Evolutionary conservation across 2,113 vertebrate genomes (phyloP), one percentile per base, ranked within the genome.

Genomic region (Melanocharis versteri): DNA sequence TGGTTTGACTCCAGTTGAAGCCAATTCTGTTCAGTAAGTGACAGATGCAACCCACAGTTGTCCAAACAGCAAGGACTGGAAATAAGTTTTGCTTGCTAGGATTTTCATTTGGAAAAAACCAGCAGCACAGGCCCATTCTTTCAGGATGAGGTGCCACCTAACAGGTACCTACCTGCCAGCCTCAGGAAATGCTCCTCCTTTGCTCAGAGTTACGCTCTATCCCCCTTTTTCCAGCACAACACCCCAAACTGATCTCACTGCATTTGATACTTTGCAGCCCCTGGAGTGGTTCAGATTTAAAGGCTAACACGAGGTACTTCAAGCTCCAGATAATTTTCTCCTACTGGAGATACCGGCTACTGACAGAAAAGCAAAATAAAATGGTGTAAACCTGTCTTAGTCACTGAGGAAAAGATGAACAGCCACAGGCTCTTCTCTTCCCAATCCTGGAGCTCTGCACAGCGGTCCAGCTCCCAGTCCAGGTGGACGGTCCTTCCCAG

Each of bases 401-500:
- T 30, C 21, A 23, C 50, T 12, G 20, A 58, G 28, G 24, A 31
- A 30, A 44, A 26, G 6, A 6, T 1, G 4, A 5, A 11, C 1
- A 6, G 23, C 42, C 45, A 5, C 13, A 12, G 35, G 26, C 23
- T 60, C 27, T 58, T 27, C 20, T 33, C n/a, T 10, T 2, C 3
- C 10, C 7, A 22, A 3, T 3, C 17, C n/a, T 7, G 2, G 40
- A 69, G 45, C 42, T 56, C 37, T 5, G 22, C 15, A 1, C 9
- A 39, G 28, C 1, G 3, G 2, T 66, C 6, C 21, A 84, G 42
- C 57, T 39, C 37, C 31, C 60, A 57, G 37, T 11, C 12, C 64
- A 3, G 21, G 27, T 5, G 11, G 13, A 22, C 1, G 4, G 2
- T 17, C 16, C 1, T 27, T 39, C 22, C 2, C 15, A 68, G 31